Percentiles rank a stretch among this genome's conserved stretches.
Evolutionary conservation across 2,888 invertebrate species (phyloP).

Genomic region (Agriopis marginaria): DNA sequence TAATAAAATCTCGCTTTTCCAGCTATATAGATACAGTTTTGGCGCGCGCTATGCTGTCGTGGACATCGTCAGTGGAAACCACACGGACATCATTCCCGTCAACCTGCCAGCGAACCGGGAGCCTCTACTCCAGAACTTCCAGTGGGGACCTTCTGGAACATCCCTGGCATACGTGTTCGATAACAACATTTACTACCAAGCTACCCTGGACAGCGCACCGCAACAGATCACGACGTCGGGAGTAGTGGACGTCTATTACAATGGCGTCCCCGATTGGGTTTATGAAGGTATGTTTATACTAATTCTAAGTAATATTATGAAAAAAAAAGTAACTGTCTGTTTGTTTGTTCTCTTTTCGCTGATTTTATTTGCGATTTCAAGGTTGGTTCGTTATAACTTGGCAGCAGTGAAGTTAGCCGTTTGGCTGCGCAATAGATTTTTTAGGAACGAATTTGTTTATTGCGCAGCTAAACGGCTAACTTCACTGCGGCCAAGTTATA

Average conservation of each 20-base stretch:
- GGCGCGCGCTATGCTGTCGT: conserved; percentile 90
- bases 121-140: conserved; percentile 88
- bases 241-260: conserved; percentile 88
- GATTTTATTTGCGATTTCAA: no score
- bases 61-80: conserved; percentile 84
- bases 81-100: conserved; percentile 62
- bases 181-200: conserved; percentile 92
- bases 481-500: no score
- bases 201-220: conserved; percentile 73
- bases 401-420: no score
- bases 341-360: no score
- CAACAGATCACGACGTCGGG: conserved; percentile 89
- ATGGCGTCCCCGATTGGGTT: conserved; percentile 97
- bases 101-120: conserved; percentile 63
- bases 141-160: conserved; percentile 92
- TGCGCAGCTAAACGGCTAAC: no score
- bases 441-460: no score
- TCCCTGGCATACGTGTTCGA: conserved; percentile 89
- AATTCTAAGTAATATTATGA: neutral
- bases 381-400: no score
- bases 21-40: conserved; percentile 94
- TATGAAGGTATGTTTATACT: conserved; percentile 91
- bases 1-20: conserved; percentile 44
- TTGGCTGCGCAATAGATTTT: no score
- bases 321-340: no score